Percentiles rank a stretch among this genome's conserved stretches.
Conservation (phyloP, 2,797 vertebrate genomes). For the Vultur gryphus region DNA sequence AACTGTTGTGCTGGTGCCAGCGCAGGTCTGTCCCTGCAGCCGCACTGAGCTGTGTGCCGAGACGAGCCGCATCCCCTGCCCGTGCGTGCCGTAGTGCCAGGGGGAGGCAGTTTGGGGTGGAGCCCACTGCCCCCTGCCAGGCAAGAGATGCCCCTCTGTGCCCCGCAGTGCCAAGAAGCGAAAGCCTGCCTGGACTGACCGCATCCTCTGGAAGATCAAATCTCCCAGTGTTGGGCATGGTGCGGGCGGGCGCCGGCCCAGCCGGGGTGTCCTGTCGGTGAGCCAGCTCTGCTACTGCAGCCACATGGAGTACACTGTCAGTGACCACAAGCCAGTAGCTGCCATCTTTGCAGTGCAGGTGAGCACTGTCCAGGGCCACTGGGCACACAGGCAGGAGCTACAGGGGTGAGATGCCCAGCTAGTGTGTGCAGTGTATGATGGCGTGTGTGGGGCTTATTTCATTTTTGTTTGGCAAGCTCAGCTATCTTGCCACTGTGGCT, state of each 20-base stretch:
- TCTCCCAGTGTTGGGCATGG: conserved; percentile 71
- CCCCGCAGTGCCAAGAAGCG: conserved; percentile 89
- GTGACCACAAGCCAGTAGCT: conserved; percentile 96
- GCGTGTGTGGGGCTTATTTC: neutral
- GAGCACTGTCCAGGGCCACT: conserved; percentile 18
- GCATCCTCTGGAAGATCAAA: conserved; percentile 94
- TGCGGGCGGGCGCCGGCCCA: conserved; percentile 71
- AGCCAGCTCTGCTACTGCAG: conserved; percentile 91
- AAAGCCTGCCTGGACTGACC: conserved; percentile 97
- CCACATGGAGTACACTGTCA: conserved; percentile 92
- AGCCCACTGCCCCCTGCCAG: neutral
- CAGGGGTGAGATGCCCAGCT: neutral
- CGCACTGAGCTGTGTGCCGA: neutral
- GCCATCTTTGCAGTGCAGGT: conserved; percentile 95
- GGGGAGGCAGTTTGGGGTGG: neutral
- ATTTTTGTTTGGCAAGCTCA: neutral
- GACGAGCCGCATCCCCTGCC: neutral
- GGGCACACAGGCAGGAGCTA: neutral
- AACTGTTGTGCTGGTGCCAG: neutral
- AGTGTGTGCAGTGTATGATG: neutral
- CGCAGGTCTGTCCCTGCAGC: neutral
- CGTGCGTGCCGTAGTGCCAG: accelerated
- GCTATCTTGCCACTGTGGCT: neutral
- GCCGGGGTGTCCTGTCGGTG: conserved; percentile 78
- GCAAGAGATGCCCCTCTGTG: neutral